A percentile compares a stretch with the other conserved stretches of the same genome.
These are phyloP conservation scores for Chesias legatella DNA, from an alignment of 2,888 invertebrate genomes.

Conservation along the genomic window DNA sequence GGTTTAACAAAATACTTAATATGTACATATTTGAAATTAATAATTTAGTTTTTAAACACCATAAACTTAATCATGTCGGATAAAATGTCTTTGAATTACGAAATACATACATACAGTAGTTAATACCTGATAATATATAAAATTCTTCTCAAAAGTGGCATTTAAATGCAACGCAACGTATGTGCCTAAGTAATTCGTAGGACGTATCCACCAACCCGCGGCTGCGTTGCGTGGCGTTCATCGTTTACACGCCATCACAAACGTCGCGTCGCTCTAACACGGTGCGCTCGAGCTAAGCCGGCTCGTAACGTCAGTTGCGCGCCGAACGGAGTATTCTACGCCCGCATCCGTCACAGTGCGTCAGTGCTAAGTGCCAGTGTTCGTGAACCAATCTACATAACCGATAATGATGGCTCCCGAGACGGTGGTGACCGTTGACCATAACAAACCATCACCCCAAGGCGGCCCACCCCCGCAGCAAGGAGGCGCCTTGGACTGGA, in stretches of 20 bases:
- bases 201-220: too few species aligned
- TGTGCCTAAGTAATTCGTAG: too few species aligned
- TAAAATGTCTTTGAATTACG: too few species aligned
- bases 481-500: constrained; percentile 82
- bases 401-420: constrained; percentile 88
- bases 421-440: constrained; percentile 90
- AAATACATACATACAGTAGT: too few species aligned
- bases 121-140: too few species aligned
- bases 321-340: constrained; percentile 60
- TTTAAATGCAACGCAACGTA: too few species aligned
- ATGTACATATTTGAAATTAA: too few species aligned
- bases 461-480: constrained; percentile 70
- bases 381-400: constrained; percentile 42
- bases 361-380: constrained; percentile 69
- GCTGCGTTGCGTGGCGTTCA: background rate
- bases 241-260: background rate
- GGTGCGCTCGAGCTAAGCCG: constrained; percentile 18
- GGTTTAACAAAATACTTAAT: too few species aligned
- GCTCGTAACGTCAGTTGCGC: constrained; percentile 50
- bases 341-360: constrained; percentile 55
- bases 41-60: too few species aligned
- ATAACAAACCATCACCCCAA: constrained; percentile 73
- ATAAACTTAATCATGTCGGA: too few species aligned
- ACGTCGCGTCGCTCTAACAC: constrained; percentile 19
- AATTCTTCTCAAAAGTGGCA: too few species aligned